Evolutionary conservation across 1,140 invertebrate species (phyloP), one percentile per base, ranked within the genome.

Genomic region (Chlorops oryzae): DNA sequence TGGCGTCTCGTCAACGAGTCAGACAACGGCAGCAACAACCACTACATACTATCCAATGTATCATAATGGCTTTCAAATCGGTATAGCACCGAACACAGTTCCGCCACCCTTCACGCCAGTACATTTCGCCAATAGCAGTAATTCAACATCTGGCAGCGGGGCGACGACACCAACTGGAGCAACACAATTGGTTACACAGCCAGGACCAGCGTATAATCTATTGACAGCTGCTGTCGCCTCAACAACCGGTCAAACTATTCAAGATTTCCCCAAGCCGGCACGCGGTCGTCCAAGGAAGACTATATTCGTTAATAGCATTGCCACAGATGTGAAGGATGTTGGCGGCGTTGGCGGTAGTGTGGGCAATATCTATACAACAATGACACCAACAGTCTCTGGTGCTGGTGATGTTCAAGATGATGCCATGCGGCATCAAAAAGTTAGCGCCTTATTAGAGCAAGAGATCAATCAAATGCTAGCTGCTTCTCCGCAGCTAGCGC

Each of bases 1-100:
- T n/a, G n/a, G n/a, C n/a, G n/a, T n/a, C n/a, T n/a, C n/a, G n/a
- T n/a, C n/a, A n/a, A n/a, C n/a, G n/a, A n/a, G n/a, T n/a, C 47
- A 47, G 34, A 50, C 41, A 7, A 32, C 38, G 22, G 45, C 51
- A 17, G 27, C 54, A 7, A 47, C 62, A 15, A 53, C 62, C 10
- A 56, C 63, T 18, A 53, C 62, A 23, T 70, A 70, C 38, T 70
- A 70, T 61, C 67, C 67, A n/a, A 70, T 70, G 67, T 70, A 70
- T 57, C 67, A 68, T 42, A 70, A 70, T 59, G 67, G 67, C 58
- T 70, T 70, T 58, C 67, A 70, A 41, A 34, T 70, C 28, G 63
- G 62, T 5, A 63, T 70, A 34, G 63, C 65, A 2, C 65, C 66
- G 4, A 69, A 66, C 45, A 57, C 63, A 9, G 67, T 70, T 28